Percentiles rank a stretch among this genome's conserved stretches.
These are phyloP conservation scores for Lacerta viridis DNA, from an alignment of 2,797 vertebrate genomes.

Conservation along the genomic window DNA sequence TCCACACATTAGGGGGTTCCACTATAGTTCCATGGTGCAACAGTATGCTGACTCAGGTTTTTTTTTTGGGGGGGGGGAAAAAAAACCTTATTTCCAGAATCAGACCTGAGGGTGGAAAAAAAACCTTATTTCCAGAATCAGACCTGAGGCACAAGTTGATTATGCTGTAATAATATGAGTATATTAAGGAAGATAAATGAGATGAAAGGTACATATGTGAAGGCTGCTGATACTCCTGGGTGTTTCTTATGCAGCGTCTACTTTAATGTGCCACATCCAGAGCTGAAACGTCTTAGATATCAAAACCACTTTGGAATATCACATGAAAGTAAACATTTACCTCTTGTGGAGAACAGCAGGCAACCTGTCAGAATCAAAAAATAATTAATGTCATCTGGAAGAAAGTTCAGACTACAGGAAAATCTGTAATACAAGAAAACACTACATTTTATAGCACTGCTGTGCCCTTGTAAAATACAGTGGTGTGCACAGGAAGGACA, in stretches of 20 bases:
- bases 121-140: background rate
- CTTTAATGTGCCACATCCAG: constrained; percentile 11
- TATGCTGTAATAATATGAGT: constrained; percentile 5
- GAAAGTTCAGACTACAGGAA: constrained; percentile 47
- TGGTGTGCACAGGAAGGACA: constrained; percentile 32
- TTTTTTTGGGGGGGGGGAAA: too few relatives aligned
- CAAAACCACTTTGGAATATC: constrained; percentile 29
- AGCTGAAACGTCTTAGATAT: constrained; percentile 32
- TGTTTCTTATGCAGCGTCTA: constrained; percentile 29
- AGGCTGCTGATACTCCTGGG: background rate
- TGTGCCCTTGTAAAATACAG: constrained; percentile 37
- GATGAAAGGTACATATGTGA: constrained; percentile 38
- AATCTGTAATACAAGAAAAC: constrained; percentile 36
- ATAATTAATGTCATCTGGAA: constrained; percentile 6
- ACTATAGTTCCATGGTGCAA: background rate
- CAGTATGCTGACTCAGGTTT: constrained; percentile 18
- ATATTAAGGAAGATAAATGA: constrained; percentile 34
- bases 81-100: background rate
- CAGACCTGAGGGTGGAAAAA: background rate
- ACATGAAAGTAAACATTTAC: constrained; percentile 25
- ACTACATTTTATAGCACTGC: constrained; percentile 10
- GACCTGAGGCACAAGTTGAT: background rate
- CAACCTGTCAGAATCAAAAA: constrained; percentile 36
- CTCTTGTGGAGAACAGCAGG: constrained; percentile 26
- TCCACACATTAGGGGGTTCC: background rate